phyloP scores from a whole-genome alignment of 2,888 invertebrate genomes.

The Clanis bilineata region DNA sequence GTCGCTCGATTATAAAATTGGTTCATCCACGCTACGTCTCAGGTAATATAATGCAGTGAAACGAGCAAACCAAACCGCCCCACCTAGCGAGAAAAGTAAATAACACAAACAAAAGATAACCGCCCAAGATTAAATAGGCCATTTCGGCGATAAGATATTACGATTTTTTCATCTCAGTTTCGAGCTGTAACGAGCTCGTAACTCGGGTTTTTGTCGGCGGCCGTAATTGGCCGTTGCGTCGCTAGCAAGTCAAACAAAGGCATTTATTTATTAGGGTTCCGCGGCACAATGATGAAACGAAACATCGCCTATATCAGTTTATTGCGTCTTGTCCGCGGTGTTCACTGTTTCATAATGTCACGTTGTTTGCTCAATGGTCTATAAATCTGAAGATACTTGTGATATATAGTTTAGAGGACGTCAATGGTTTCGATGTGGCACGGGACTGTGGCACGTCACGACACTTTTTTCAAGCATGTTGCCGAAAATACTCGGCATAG shows the following conservation, averaged over 20 bases:
- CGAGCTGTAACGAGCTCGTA: constrained; percentile 29
- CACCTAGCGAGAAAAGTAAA: background rate
- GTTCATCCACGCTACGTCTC: too few species aligned
- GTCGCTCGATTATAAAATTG: too few species aligned
- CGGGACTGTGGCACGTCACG: too few species aligned
- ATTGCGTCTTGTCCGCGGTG: background rate
- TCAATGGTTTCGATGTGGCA: too few species aligned
- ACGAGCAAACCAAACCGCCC: background rate
- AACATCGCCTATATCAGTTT: constrained; percentile 1
- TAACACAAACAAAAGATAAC: constrained; percentile 7
- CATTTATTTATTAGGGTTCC: constrained; percentile 28
- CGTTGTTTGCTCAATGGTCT: background rate
- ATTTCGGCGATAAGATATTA: constrained; percentile 4
- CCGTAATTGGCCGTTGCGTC: constrained; percentile 31
- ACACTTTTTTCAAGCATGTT: too few species aligned
- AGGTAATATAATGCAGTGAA: too few species aligned
- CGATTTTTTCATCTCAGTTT: constrained; percentile 19
- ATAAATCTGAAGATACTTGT: too few species aligned
- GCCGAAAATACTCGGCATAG: too few species aligned
- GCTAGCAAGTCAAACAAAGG: constrained; percentile 32
- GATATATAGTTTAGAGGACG: too few species aligned
- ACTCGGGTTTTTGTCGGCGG: constrained; percentile 26
- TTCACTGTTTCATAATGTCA: background rate
- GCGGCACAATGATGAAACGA: constrained; percentile 17
- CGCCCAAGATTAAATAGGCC: constrained; percentile 6